phyloP scores from a whole-genome alignment of 2,113 vertebrate species.

The Passer domesticus region DNA sequence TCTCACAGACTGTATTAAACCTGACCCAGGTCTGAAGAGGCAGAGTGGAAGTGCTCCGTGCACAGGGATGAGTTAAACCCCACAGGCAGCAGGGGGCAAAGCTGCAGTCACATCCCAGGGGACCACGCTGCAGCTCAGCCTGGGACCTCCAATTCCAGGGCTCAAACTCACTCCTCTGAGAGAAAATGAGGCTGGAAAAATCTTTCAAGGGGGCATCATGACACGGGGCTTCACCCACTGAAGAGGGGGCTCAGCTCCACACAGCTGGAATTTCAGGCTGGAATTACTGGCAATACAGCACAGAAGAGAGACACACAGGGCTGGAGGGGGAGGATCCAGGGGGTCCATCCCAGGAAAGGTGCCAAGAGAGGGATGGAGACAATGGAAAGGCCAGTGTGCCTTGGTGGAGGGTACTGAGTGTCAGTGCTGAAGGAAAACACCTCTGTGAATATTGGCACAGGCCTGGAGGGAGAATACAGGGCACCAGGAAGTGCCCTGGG shows the following conservation, averaged over 20 bases:
- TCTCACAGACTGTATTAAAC: constrained; percentile 43
- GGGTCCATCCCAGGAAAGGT: not conserved
- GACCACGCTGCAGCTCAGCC: not conserved
- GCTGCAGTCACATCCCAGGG: not conserved
- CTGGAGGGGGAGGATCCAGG: not conserved
- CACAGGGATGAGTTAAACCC: not conserved
- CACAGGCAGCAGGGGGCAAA: not conserved
- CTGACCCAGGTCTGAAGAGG: constrained; percentile 3
- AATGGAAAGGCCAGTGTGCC: accelerated
- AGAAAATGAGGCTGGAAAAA: accelerated
- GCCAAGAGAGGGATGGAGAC: not conserved
- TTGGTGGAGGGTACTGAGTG: not conserved
- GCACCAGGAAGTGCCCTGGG: not conserved
- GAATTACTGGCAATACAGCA: not conserved
- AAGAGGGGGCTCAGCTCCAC: not conserved
- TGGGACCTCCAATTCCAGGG: not conserved
- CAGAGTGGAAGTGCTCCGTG: not conserved
- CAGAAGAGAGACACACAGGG: not conserved
- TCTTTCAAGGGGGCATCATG: accelerated
- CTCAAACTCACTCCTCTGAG: not conserved
- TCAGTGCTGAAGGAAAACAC: not conserved
- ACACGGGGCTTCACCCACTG: not conserved
- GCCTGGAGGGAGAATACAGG: not conserved
- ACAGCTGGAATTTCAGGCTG: not conserved
- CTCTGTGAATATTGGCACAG: not conserved